Percentiles rank a stretch among this genome's conserved stretches.
phyloP scores from a whole-genome alignment of 2,797 vertebrate genomes.

The Brachymystax lenok region DNA sequence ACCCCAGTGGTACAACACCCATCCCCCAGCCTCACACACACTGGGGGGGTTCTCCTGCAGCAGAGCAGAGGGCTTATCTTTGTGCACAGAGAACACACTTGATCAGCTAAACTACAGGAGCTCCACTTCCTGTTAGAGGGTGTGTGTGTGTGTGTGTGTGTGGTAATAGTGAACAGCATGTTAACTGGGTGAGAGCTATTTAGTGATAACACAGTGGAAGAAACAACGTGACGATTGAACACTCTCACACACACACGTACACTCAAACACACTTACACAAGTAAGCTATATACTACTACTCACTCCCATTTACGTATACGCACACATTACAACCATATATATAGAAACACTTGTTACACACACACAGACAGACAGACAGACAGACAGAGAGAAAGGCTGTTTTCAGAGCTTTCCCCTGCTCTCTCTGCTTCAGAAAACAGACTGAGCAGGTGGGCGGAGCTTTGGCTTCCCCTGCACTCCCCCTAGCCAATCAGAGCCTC shows the following conservation, averaged over 20 bases:
- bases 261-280: not conserved
- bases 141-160: not conserved
- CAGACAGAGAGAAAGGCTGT: not conserved
- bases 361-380: no score
- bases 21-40: not conserved
- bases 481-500: conserved; percentile 60
- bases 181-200: not conserved
- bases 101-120: not conserved
- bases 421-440: not conserved
- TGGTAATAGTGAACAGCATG: no score
- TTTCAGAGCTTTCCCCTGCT: not conserved
- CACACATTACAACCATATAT: no score
- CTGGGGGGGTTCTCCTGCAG: not conserved
- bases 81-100: not conserved
- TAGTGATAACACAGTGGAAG: not conserved
- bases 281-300: no score
- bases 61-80: not conserved
- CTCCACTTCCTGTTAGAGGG: not conserved
- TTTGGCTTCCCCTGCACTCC: conserved; percentile 13
- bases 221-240: not conserved
- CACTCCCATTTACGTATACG: no score
- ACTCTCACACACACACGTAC: not conserved
- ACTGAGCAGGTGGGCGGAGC: conserved; percentile 54
- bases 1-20: not conserved
- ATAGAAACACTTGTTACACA: no score